These are phyloP conservation scores for Euleptes europaea DNA, from an alignment of 2,113 vertebrate species.

Conservation along the genomic window DNA sequence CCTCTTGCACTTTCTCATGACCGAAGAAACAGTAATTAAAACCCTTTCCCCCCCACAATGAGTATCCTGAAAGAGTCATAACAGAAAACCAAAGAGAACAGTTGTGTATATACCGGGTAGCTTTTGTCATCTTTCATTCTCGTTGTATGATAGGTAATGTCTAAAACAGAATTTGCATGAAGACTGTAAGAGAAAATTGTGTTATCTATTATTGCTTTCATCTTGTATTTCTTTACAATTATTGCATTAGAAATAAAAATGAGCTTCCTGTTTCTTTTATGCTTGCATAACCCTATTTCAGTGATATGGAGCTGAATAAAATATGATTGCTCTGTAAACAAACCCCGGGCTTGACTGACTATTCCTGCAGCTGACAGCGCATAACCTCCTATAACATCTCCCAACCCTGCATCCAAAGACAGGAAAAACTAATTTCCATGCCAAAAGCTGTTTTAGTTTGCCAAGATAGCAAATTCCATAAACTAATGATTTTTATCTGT, in stretches of 20 bases:
- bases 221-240: not conserved
- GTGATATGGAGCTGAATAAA: not conserved
- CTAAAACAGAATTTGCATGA: not conserved
- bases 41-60: not conserved
- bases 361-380: not conserved
- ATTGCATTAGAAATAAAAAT: not conserved
- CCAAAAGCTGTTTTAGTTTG: not conserved
- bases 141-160: not conserved
- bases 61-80: constrained; percentile 15
- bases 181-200: not conserved
- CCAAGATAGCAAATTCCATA: not conserved
- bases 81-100: constrained; percentile 2
- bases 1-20: not conserved
- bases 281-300: not conserved
- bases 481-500: not conserved
- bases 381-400: not conserved
- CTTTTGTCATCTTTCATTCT: not conserved
- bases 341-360: not conserved
- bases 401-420: not conserved
- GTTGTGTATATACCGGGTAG: not conserved
- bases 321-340: not conserved
- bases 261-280: constrained; percentile 20
- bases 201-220: constrained; percentile 25
- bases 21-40: not conserved
- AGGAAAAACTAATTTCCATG: not conserved